phyloP scores from a whole-genome alignment of 2,888 invertebrate genomes.

The Tanypteryx hageni region DNA sequence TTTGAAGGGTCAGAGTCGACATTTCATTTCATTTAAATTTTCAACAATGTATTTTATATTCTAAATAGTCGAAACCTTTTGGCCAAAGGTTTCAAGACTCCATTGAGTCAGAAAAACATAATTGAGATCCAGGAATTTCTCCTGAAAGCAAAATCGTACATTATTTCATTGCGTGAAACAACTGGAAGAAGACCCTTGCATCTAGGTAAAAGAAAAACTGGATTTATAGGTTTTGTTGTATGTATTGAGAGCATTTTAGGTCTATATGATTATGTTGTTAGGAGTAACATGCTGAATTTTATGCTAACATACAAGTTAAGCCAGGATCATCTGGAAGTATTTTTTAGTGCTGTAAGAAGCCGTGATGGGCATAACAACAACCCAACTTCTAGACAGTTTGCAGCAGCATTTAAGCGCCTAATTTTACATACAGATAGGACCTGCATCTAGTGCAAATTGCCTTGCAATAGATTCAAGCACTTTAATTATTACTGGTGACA shows the following conservation, averaged over 20 bases:
- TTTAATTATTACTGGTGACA: no score
- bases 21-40: slow-evolving; percentile 35
- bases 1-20: slow-evolving; percentile 48
- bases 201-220: slow-evolving; percentile 27
- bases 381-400: slow-evolving; percentile 65
- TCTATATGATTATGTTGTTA: no score
- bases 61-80: slow-evolving; percentile 65
- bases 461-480: no score
- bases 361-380: slow-evolving; percentile 66
- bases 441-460: no score
- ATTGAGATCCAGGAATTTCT: no score
- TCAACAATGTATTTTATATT: slow-evolving; percentile 65
- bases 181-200: no score
- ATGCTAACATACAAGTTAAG: slow-evolving; percentile 65
- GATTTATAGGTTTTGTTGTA: slow-evolving; percentile 65
- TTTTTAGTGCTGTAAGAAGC: slow-evolving; percentile 66
- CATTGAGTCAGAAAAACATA: not conserved
- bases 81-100: slow-evolving; percentile 39
- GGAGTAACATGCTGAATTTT: no score
- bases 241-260: slow-evolving; percentile 42
- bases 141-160: no score
- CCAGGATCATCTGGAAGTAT: slow-evolving; percentile 66
- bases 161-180: no score
- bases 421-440: no score
- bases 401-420: slow-evolving; percentile 50